Evolutionary conservation across 2,797 vertebrate genomes (phyloP).

Genomic region (Periophthalmus magnuspinnatus): DNA sequence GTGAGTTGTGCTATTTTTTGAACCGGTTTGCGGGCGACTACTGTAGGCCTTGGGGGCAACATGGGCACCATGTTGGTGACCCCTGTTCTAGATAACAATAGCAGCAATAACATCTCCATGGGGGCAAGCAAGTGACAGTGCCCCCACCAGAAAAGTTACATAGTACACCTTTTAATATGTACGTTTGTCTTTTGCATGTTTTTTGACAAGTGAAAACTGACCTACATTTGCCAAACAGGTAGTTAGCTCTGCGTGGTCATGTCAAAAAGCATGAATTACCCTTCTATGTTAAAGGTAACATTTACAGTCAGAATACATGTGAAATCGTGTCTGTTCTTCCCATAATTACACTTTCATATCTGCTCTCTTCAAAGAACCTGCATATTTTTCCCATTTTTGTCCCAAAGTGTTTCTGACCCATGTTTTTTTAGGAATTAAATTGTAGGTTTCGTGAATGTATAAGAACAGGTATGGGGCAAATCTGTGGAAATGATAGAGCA

Average conservation of each 20-base stretch:
- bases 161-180: not conserved
- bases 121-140: no score
- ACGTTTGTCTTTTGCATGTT: not conserved
- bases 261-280: conserved; percentile 7
- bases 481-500: conserved; percentile 60
- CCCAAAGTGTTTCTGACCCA: conserved; percentile 29
- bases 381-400: conserved; percentile 35
- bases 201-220: not conserved
- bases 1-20: no score
- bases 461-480: conserved; percentile 55
- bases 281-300: conserved; percentile 1
- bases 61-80: no score
- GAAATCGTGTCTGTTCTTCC: conserved; percentile 26
- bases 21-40: no score
- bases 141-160: no score
- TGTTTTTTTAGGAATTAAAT: conserved; percentile 43
- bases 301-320: conserved; percentile 13
- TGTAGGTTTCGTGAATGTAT: conserved; percentile 44
- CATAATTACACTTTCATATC: conserved; percentile 56
- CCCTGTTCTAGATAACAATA: no score
- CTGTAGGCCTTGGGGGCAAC: no score
- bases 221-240: not conserved
- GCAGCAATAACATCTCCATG: no score
- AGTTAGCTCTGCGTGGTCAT: not conserved
- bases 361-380: conserved; percentile 42